These are phyloP conservation scores for Tyria jacobaeae DNA, from an alignment of 2,888 invertebrate genomes.

Conservation along the genomic window DNA sequence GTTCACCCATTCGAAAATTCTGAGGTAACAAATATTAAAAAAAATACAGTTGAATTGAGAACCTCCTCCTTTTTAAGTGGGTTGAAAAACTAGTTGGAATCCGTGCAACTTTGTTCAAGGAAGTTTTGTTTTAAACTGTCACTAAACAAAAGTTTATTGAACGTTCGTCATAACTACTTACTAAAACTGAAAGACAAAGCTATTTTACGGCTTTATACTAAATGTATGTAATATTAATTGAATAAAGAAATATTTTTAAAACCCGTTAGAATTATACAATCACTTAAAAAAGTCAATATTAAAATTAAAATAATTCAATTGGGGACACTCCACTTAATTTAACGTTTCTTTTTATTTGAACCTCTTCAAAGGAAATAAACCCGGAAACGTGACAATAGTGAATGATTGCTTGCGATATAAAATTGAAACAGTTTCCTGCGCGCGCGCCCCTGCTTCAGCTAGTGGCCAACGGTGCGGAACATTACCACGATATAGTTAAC, in stretches of 20 bases:
- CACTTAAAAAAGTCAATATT: background rate
- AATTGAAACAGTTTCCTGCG: slow-evolving; percentile 64
- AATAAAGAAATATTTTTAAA: slow-evolving; percentile 1
- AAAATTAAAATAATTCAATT: slow-evolving; percentile 1
- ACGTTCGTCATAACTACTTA: no score
- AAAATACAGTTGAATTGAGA: no score
- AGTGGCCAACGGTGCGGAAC: slow-evolving; percentile 58
- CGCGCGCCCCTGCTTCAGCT: slow-evolving; percentile 31
- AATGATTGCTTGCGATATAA: slow-evolving; percentile 52
- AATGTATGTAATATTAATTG: no score
- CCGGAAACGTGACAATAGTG: slow-evolving; percentile 59
- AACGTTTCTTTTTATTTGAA: slow-evolving; percentile 23
- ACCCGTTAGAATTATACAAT: background rate
- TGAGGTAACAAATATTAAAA: no score
- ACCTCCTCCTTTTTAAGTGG: no score
- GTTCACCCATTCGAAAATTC: no score
- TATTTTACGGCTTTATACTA: no score
- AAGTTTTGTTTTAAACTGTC: no score
- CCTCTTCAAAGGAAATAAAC: slow-evolving; percentile 51
- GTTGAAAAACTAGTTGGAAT: no score
- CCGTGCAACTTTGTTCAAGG: no score
- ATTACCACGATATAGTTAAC: slow-evolving; percentile 66
- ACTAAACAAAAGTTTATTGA: no score
- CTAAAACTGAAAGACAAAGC: no score
- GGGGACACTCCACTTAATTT: slow-evolving; percentile 15